Evolutionary conservation across 1,140 invertebrate species (phyloP).

Genomic region (Chironomus tepperi): DNA sequence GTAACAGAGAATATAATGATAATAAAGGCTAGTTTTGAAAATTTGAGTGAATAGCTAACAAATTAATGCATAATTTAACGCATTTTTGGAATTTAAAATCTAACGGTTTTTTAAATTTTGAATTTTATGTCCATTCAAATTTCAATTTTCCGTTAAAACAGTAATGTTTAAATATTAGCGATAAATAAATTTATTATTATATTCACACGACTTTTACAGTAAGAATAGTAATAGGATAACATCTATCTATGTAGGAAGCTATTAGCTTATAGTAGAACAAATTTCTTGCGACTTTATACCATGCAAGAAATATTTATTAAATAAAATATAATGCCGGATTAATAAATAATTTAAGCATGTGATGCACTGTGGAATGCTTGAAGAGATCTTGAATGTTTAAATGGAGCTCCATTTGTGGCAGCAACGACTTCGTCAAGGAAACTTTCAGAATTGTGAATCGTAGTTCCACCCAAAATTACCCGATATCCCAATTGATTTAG

Average conservation of each 20-base stretch:
- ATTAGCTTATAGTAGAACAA: not conserved
- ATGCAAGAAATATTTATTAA: not conserved
- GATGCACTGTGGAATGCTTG: conserved; percentile 31
- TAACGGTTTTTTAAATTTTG: no score
- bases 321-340: not conserved
- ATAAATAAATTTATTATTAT: not conserved
- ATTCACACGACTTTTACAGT: no score
- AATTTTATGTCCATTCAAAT: no score
- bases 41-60: no score
- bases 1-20: no score
- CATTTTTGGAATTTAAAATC: no score
- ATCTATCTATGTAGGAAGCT: not conserved
- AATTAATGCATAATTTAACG: no score
- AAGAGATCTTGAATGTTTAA: conserved; percentile 43
- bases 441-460: conserved; percentile 78
- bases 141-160: not conserved
- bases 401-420: conserved; percentile 45
- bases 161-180: not conserved
- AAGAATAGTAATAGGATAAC: not conserved
- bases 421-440: conserved; percentile 63
- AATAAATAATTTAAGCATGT: not conserved
- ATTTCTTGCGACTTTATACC: not conserved
- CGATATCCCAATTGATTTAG: conserved; percentile 70
- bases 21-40: no score
- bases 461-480: conserved; percentile 83